These are phyloP conservation scores for Scaptomyza hsui DNA, from an alignment of 1,140 invertebrate genomes.

Conservation along the genomic window DNA sequence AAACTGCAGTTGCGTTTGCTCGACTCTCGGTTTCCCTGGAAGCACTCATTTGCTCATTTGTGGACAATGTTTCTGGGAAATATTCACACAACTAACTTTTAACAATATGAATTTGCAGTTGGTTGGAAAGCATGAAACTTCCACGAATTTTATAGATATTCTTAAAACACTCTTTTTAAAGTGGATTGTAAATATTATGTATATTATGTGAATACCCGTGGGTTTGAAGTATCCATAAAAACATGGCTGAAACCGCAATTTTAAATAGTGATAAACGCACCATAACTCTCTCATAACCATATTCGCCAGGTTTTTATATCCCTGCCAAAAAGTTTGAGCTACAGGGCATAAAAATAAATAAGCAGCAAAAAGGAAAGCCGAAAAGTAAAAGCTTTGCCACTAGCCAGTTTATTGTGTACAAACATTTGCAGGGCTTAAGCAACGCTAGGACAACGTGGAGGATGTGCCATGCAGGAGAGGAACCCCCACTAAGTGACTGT, in stretches of 20 bases:
- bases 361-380: slow-evolving; percentile 69
- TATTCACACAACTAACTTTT: background rate
- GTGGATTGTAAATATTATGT: background rate
- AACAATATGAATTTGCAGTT: background rate
- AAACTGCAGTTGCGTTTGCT: background rate
- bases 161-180: background rate
- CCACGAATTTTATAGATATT: background rate
- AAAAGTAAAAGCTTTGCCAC: slow-evolving; percentile 73
- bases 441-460: slow-evolving; percentile 16
- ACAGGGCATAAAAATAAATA: slow-evolving; percentile 52
- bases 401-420: slow-evolving; percentile 70
- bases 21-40: slow-evolving; percentile 15
- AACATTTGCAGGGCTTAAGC: slow-evolving; percentile 65
- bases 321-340: slow-evolving; percentile 1
- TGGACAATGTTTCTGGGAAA: background rate
- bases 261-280: background rate
- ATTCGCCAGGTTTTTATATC: slow-evolving; percentile 4
- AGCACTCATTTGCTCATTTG: background rate
- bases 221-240: background rate
- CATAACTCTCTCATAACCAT: background rate
- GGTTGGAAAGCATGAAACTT: too few species aligned
- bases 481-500: slow-evolving; percentile 31
- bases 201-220: too few species aligned
- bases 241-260: background rate
- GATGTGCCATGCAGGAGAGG: background rate